A percentile compares a stretch with the other conserved stretches of the same genome.
These are phyloP conservation scores for Eubasilissa splendida DNA, from an alignment of 2,888 invertebrate species.

Conservation along the genomic window DNA sequence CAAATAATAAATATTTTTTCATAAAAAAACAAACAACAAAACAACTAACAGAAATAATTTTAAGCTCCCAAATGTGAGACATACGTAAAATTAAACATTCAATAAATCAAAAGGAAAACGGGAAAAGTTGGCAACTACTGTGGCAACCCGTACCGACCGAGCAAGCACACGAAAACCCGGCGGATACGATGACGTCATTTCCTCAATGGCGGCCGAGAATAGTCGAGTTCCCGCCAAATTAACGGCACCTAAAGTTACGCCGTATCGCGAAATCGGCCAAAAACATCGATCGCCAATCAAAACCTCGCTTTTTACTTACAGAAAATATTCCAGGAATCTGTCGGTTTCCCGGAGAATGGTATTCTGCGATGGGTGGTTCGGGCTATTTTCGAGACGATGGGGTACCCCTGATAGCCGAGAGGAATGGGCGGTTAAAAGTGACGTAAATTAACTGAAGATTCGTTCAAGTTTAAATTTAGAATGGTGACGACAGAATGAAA, in stretches of 20 bases:
- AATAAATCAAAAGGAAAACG: too few species aligned
- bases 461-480: too few species aligned
- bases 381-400: background rate
- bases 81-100: too few species aligned
- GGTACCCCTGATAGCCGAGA: background rate
- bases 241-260: slow-evolving; percentile 26
- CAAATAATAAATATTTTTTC: too few species aligned
- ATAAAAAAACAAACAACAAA: too few species aligned
- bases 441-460: too few species aligned
- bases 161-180: slow-evolving; percentile 9
- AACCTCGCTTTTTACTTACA: background rate
- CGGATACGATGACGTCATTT: slow-evolving; percentile 49
- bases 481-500: too few species aligned
- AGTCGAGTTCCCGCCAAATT: slow-evolving; percentile 47
- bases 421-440: too few species aligned
- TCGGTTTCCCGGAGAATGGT: background rate
- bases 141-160: background rate
- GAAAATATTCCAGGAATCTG: background rate
- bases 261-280: slow-evolving; percentile 39
- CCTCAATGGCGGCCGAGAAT: slow-evolving; percentile 46
- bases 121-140: background rate
- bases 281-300: slow-evolving; percentile 17
- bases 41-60: too few species aligned
- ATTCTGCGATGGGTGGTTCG: background rate
- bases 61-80: too few species aligned